Percentiles rank a stretch among this genome's conserved stretches.
phyloP scores from a whole-genome alignment of 2,888 invertebrate genomes.

The Drosophila koepferae region DNA sequence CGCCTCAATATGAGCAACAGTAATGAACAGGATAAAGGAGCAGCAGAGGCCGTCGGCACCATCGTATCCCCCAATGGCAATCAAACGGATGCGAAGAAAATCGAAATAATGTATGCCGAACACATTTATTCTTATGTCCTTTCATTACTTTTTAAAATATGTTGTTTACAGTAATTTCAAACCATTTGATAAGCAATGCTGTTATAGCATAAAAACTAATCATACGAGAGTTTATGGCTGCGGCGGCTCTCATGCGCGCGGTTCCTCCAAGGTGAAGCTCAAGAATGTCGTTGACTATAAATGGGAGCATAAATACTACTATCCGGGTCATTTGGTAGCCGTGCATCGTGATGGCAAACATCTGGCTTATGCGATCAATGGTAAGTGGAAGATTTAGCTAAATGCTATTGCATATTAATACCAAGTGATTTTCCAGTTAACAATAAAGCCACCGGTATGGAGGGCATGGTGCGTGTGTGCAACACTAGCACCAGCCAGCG shows the following conservation, averaged over 20 bases:
- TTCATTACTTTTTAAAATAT: background rate
- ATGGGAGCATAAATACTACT: constrained; percentile 96
- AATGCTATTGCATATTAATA: background rate
- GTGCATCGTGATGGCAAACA: constrained; percentile 94
- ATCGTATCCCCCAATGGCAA: constrained; percentile 54
- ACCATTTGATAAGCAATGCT: constrained; percentile 80
- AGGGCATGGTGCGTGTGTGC: constrained; percentile 93
- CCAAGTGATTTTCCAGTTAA: constrained; percentile 70
- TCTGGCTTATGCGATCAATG: constrained; percentile 96
- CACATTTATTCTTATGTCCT: background rate
- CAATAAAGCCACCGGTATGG: constrained; percentile 84
- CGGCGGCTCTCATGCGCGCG: constrained; percentile 90
- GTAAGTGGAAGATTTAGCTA: constrained; percentile 85
- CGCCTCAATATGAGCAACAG: constrained; percentile 60
- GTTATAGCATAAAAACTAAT: constrained; percentile 82
- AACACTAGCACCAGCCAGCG: constrained; percentile 89
- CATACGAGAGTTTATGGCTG: constrained; percentile 90
- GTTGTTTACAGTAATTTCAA: constrained; percentile 75
- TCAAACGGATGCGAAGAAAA: constrained; percentile 45
- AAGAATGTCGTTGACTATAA: constrained; percentile 96
- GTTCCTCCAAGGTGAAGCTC: constrained; percentile 95
- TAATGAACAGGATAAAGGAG: constrained; percentile 55
- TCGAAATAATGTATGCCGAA: constrained; percentile 62
- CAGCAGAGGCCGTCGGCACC: constrained; percentile 7
- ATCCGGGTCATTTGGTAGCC: constrained; percentile 94